Evolutionary conservation across 1,140 invertebrate species (phyloP), one percentile per base, ranked within the genome.

Genomic region (Alviniconcha marisindica): DNA sequence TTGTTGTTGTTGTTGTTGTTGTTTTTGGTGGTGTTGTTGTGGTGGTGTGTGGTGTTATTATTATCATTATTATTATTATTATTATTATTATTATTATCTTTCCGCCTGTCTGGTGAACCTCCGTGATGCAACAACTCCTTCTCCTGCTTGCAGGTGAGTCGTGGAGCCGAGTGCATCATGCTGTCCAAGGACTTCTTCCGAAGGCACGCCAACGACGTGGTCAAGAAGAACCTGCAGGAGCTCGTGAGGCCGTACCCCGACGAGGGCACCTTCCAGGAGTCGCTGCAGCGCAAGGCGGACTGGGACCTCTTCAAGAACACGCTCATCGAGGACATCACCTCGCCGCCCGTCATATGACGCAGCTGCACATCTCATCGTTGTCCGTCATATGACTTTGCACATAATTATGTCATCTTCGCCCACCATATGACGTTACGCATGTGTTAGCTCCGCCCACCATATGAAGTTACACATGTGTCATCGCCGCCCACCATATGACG

Each of bases 131-230:
- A n/a, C n/a, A n/a, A n/a, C n/a, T n/a, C n/a, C n/a, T n/a, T n/a
- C n/a, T n/a, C n/a, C n/a, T n/a, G n/a, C 44, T 48, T 82, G 36
- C 83, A 91, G 89, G 90, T 92, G 12, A 92, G 91, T 33, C 86
- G 88, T 24, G 92, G 92, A 36, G 91, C 91, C 0, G 92, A 92
- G 84, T 91, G 91, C n/a, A 88, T 92, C 51, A 90, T 92, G 88
- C 63, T 92, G 28, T 86, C 86, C 24, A 92, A 92, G 76, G 85
- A 85, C 28, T 92, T 91, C 79, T 92, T 92, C 79, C 40, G 83
- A 7, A 87, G 88, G 63, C 86, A 92, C 74, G 89, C 91, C 69
- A 90, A 86, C 38, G 87, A 91, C 31, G 33, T 77, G 12, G 87
- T 90, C 12, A 91, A 88, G 74, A 81, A 86, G 66, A 74, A 81